Conservation (phyloP, 2,113 vertebrate species). For the Nettapus auritus region DNA sequence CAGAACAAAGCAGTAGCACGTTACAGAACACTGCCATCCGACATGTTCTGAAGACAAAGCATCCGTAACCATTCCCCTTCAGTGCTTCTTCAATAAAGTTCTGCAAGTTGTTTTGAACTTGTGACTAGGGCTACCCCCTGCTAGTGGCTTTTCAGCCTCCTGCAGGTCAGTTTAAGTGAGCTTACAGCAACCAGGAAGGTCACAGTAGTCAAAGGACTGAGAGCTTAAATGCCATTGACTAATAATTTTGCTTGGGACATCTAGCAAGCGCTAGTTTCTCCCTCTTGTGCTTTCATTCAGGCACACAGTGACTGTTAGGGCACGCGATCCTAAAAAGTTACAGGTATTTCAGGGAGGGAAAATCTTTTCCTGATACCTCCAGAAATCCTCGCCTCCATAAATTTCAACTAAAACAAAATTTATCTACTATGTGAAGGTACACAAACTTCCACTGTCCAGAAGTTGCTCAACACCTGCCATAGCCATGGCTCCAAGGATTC, state of each 20-base stretch:
- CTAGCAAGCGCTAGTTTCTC: not conserved
- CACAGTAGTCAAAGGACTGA: not conserved
- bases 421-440: not conserved
- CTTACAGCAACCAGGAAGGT: not conserved
- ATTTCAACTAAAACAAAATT: not conserved
- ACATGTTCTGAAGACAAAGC: not conserved
- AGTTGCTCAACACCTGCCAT: not conserved
- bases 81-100: not conserved
- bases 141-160: not conserved
- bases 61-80: not conserved
- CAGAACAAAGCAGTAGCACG: not conserved
- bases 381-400: not conserved
- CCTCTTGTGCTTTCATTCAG: not conserved
- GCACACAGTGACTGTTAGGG: not conserved
- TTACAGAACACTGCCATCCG: accelerated
- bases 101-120: not conserved
- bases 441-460: not conserved
- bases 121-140: not conserved
- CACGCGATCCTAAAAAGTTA: not conserved
- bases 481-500: not conserved
- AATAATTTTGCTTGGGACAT: not conserved
- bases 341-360: not conserved
- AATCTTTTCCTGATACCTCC: not conserved
- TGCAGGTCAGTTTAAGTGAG: not conserved
- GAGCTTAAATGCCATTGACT: not conserved